These are phyloP conservation scores for Cryptocephalus moraei DNA, from an alignment of 2,888 invertebrate genomes.

Conservation along the genomic window DNA sequence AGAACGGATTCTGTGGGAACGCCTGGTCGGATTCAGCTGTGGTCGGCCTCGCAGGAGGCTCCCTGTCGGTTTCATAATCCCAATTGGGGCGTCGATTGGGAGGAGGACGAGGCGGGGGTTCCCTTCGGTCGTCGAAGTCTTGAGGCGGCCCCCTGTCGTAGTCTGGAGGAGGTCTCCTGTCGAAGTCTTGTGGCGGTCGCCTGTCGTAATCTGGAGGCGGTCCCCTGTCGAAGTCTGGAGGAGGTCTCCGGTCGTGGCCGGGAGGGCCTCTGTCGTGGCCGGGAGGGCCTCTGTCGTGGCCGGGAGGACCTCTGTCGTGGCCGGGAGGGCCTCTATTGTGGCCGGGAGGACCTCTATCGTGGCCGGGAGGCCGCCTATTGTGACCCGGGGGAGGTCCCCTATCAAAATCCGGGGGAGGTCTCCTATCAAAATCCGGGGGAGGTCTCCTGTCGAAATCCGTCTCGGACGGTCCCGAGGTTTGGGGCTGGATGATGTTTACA, in stretches of 20 bases:
- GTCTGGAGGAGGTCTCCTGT: background rate
- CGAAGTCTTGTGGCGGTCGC: background rate
- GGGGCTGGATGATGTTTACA: too few species aligned
- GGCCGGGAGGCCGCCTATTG: background rate
- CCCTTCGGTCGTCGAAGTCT: conserved; percentile 22
- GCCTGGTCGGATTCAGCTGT: too few species aligned
- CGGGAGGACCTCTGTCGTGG: background rate
- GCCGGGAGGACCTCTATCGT: background rate
- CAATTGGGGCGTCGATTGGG: too few species aligned
- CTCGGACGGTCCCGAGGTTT: too few species aligned
- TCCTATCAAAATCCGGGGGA: background rate
- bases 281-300: background rate
- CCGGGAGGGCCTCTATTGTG: too few species aligned
- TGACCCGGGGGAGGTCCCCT: background rate
- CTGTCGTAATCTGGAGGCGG: background rate
- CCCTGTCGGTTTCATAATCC: too few species aligned
- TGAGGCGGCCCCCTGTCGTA: background rate
- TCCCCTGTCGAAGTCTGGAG: background rate
- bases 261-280: background rate
- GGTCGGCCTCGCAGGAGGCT: too few species aligned
- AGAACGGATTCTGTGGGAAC: too few species aligned
- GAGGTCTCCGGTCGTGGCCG: too few species aligned
- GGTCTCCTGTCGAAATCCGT: background rate
- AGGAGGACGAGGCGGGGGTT: background rate
- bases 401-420: background rate